Evolutionary conservation across 2,797 vertebrate species (phyloP).

Genomic region (Tarsius wallacei): DNA sequence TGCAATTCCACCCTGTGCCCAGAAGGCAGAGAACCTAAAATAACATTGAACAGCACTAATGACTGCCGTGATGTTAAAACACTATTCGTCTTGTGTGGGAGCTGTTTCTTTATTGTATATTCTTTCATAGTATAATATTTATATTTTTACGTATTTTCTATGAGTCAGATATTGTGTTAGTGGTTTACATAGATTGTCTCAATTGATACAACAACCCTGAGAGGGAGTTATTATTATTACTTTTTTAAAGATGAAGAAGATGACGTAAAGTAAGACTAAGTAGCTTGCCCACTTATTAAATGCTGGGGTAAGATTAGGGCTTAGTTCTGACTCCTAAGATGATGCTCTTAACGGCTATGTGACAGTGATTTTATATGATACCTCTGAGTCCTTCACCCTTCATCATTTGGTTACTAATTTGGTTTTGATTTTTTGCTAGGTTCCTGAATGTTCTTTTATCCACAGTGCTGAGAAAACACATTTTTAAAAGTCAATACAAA

Average conservation of each 20-base stretch:
- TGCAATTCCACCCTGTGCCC: neutral
- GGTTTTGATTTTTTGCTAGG: neutral
- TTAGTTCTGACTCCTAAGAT: neutral
- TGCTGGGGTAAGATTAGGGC: neutral
- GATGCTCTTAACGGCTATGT: neutral
- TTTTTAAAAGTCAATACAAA: conserved; percentile 51
- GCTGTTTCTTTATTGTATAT: neutral
- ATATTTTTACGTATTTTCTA: neutral
- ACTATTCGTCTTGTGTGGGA: neutral
- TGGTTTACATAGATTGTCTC: conserved; percentile 1
- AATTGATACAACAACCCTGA: neutral
- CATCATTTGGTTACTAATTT: conserved; percentile 9
- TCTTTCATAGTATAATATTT: conserved; percentile 3
- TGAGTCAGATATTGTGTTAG: neutral
- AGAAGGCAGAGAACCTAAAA: conserved; percentile 17
- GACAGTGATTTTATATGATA: neutral
- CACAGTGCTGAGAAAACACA: neutral
- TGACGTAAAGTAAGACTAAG: conserved; percentile 19
- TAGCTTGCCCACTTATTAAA: neutral
- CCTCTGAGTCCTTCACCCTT: neutral
- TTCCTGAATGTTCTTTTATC: neutral
- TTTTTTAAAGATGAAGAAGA: neutral
- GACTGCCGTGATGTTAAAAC: neutral
- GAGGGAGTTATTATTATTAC: neutral
- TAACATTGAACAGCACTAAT: neutral